Base-by-base conservation (phyloP, 2,888 invertebrate species). In the Linnaemya vulpina region DNA sequence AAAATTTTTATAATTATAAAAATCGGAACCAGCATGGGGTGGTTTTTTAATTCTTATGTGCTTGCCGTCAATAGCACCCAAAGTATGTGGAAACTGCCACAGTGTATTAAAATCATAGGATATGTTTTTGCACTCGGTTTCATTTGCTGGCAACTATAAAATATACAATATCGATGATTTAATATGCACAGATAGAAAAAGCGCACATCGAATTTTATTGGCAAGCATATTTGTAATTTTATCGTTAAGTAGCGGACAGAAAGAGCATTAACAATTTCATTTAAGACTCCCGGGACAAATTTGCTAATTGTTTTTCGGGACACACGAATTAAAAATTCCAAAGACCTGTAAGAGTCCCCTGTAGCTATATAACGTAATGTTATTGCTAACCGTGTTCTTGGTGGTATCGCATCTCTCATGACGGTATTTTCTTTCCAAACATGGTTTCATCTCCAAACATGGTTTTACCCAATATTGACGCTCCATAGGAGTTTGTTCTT, bases 1-100 rank as follows among this genome's bases (percentile, higher is more conserved):
- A 30, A n/a, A 67, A 1, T 49, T 30, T 25, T 49, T 67, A 43
- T 67, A 67, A 22, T 67, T 49, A 25, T 30, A 49, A 30, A 49
- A 67, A 49, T 67, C 30, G 15, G 49, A 49, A 30, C 63, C 43
- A n/a, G 40, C 40, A 22, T 43, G 46, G 11, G n/a, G 65, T 0
- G 62, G 62, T 15, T 11, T 13, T 46, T 46, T 65, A n/a, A 65
- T 65, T 13, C 65, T 0, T 11, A 65, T 38, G 10, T 62, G 38
- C 38, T 17, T 62, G 38, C 62, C 62, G 30, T 38, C 60, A 60
- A 43, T 43, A 20, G 63, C 40, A 43, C 63, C 63, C 38, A 63
- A 63, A 22, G 15, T 43, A 35, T 17, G 63, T 7, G 51, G 35
- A 13, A 67, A 49, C 11, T 67, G 67, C 67, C 30, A 65, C 46